Percentiles rank a stretch among this genome's conserved stretches.
Conservation (phyloP, 2,797 vertebrate genomes). For the Myotis planiceps region DNA sequence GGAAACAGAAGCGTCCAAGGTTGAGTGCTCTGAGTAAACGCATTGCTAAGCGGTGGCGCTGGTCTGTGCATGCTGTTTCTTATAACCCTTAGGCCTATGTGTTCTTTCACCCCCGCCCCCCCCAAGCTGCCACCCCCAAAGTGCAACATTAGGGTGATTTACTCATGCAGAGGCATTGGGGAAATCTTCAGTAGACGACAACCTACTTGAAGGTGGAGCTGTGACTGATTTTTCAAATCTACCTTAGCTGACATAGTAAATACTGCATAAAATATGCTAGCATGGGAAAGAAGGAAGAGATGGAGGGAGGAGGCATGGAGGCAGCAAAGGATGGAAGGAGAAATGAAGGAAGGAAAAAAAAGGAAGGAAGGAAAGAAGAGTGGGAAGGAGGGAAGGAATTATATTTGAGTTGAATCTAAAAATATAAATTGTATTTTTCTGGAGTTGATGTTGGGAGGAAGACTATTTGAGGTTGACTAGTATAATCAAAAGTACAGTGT, state of each 20-base stretch:
- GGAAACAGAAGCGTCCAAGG: background rate
- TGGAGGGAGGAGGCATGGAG: background rate
- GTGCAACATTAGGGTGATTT: background rate
- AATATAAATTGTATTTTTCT: background rate
- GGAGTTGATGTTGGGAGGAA: background rate
- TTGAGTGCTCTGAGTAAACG: background rate
- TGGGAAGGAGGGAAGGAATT: background rate
- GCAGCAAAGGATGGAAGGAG: background rate
- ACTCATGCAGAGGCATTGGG: background rate
- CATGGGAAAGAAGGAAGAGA: background rate
- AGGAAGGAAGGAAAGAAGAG: background rate
- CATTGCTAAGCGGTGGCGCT: background rate
- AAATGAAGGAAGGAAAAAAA: background rate
- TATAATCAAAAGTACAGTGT: background rate
- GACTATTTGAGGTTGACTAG: background rate
- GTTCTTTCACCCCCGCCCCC: background rate
- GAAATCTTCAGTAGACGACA: background rate
- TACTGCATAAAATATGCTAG: background rate
- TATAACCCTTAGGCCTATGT: too few species aligned
- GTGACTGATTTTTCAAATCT: background rate
- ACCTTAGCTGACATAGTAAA: background rate
- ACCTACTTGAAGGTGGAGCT: background rate
- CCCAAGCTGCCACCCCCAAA: background rate
- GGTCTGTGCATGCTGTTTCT: too few species aligned
- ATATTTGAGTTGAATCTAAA: background rate